A percentile compares a stretch with the other conserved stretches of the same genome.
These are phyloP conservation scores for Brassicogethes aeneus DNA, from an alignment of 2,888 invertebrate species.

Conservation along the genomic window DNA sequence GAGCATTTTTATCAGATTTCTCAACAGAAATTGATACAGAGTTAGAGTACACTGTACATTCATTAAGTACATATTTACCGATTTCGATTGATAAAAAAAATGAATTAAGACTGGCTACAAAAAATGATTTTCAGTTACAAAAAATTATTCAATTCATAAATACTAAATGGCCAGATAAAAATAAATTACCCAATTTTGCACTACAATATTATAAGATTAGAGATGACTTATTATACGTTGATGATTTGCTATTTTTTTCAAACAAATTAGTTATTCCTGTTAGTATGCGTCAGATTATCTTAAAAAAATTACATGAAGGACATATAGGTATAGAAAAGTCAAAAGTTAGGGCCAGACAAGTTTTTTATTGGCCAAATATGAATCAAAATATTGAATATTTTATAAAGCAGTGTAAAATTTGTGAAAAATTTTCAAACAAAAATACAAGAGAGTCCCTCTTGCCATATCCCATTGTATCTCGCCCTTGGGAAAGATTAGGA, in stretches of 20 bases:
- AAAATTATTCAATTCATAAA: conserved; percentile 10
- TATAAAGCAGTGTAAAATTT: conserved; percentile 6
- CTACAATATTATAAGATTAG: conserved; percentile 12
- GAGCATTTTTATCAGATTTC: neutral
- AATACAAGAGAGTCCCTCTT: conserved; percentile 7
- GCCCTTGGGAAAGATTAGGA: conserved; percentile 11
- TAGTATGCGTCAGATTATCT: no score
- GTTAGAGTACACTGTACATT: neutral
- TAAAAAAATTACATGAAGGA: neutral
- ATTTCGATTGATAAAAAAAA: conserved; percentile 3
- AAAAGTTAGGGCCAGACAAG: neutral
- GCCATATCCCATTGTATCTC: conserved; percentile 5
- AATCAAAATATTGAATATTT: conserved; percentile 2
- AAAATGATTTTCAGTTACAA: conserved; percentile 11
- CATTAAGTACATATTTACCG: neutral
- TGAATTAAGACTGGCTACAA: conserved; percentile 13
- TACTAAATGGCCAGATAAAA: conserved; percentile 14
- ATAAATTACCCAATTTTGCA: conserved; percentile 9
- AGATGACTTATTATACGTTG: conserved; percentile 10
- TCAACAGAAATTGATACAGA: neutral
- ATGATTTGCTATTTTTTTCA: conserved; percentile 9
- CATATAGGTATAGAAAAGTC: no score
- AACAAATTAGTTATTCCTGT: no score
- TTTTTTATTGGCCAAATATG: neutral
- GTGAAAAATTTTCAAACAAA: conserved; percentile 7